phyloP scores from a whole-genome alignment of 92 coral and sea anemone genomes.

The Zoanthus sansibaricus region DNA sequence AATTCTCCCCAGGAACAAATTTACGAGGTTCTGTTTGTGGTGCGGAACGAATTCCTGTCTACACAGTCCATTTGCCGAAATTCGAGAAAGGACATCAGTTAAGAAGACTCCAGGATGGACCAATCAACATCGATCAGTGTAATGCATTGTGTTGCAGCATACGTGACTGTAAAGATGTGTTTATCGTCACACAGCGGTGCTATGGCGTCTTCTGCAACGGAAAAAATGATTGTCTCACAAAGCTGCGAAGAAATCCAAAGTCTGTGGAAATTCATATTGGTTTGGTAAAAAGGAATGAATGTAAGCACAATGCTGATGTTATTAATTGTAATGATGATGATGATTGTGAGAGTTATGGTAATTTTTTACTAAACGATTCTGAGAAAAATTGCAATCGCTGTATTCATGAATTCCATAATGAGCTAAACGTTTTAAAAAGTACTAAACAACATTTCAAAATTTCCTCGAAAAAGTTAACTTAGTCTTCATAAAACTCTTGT shows the following conservation, averaged over 20 bases:
- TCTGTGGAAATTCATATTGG: slow-evolving; percentile 10
- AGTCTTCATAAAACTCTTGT: too few relatives aligned
- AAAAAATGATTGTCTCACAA: neutral
- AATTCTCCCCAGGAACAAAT: neutral
- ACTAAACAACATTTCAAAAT: too few relatives aligned
- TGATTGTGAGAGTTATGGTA: too few relatives aligned
- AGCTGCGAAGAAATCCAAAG: neutral
- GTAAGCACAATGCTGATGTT: neutral
- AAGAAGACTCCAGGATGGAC: slow-evolving; percentile 30
- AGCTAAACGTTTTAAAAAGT: too few relatives aligned
- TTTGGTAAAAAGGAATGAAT: slow-evolving; percentile 21
- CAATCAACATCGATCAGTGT: slow-evolving; percentile 33
- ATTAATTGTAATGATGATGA: neutral
- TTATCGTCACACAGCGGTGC: slow-evolving; percentile 17
- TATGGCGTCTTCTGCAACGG: slow-evolving; percentile 33
- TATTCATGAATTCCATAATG: too few relatives aligned
- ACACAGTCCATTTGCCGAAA: slow-evolving; percentile 5
- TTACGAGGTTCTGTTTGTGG: neutral
- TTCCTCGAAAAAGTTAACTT: too few relatives aligned
- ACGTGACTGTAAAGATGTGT: slow-evolving; percentile 11
- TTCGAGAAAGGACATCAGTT: neutral
- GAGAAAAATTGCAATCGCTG: too few relatives aligned
- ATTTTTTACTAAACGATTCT: too few relatives aligned
- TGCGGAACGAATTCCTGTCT: neutral
- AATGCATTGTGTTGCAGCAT: slow-evolving; percentile 29